phyloP scores from a whole-genome alignment of 2,113 vertebrate genomes.

The Cisticola juncidis region DNA sequence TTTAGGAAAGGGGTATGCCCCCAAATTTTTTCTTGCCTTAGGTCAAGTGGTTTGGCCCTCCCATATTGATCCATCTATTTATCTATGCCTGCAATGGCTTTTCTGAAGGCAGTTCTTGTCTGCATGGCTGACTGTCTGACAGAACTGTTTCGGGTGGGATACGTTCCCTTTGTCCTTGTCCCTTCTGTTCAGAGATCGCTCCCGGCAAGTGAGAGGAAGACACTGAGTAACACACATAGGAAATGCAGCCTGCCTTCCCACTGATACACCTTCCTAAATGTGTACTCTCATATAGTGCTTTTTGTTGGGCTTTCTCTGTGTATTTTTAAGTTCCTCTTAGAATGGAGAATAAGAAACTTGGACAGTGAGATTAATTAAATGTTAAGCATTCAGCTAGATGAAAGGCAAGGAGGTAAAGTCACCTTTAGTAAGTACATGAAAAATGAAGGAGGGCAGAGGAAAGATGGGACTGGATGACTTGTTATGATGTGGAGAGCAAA shows the following conservation, averaged over 20 bases:
- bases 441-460: background rate
- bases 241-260: constrained; percentile 19
- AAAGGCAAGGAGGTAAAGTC: background rate
- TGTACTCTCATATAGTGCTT: background rate
- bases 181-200: constrained; percentile 28
- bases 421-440: background rate
- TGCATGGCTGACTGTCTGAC: constrained; percentile 55
- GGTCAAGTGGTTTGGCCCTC: constrained; percentile 66
- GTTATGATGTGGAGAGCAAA: background rate
- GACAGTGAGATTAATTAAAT: background rate
- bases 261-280: background rate
- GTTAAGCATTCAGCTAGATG: background rate
- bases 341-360: background rate
- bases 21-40: constrained; percentile 45
- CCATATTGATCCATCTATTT: constrained; percentile 61
- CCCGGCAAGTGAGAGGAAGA: background rate
- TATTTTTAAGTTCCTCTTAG: background rate
- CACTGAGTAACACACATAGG: background rate
- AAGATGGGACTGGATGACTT: background rate
- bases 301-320: background rate
- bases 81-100: constrained; percentile 49
- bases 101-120: constrained; percentile 58
- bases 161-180: constrained; percentile 8
- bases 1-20: constrained; percentile 41
- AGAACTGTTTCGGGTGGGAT: constrained; percentile 22